Evolutionary conservation across 2,797 vertebrate species (phyloP).

Genomic region (Capromys pilorides): DNA sequence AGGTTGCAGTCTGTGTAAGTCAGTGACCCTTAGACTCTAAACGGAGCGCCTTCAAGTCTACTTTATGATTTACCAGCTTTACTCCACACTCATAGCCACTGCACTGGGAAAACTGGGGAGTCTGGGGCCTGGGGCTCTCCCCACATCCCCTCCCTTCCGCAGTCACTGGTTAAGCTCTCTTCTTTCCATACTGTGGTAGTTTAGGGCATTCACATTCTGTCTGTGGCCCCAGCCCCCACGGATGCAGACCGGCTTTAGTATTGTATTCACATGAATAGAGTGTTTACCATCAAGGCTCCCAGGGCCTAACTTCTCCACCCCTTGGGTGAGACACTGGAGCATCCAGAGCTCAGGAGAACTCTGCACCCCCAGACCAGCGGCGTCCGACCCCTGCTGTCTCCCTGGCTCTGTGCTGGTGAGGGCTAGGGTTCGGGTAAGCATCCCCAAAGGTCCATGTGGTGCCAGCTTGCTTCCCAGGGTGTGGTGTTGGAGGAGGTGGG

Average conservation of each 20-base stretch:
- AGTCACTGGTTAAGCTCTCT: not conserved
- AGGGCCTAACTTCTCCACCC: conserved; percentile 30
- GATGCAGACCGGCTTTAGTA: conserved; percentile 55
- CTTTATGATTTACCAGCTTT: conserved; percentile 41
- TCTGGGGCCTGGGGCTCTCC: not conserved
- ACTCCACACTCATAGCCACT: not conserved
- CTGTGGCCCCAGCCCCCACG: conserved; percentile 44
- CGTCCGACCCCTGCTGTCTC: not conserved
- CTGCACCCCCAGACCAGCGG: not conserved
- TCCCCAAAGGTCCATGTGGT: not conserved
- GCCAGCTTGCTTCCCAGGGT: not conserved
- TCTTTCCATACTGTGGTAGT: conserved; percentile 48
- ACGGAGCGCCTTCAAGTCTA: not conserved
- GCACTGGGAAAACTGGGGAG: not conserved
- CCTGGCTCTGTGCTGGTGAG: conserved; percentile 6
- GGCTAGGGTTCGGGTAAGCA: too few relatives aligned
- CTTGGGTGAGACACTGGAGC: not conserved
- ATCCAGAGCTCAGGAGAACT: not conserved
- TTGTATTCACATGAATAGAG: conserved; percentile 54
- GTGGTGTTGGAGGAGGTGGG: not conserved
- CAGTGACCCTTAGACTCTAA: conserved; percentile 26
- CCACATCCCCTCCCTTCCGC: not conserved
- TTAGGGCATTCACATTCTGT: conserved; percentile 56
- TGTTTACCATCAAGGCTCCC: not conserved
- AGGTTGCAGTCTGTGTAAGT: conserved; percentile 3